phyloP scores from a whole-genome alignment of 2,797 vertebrate genomes.

The Hylomyscus alleni region DNA sequence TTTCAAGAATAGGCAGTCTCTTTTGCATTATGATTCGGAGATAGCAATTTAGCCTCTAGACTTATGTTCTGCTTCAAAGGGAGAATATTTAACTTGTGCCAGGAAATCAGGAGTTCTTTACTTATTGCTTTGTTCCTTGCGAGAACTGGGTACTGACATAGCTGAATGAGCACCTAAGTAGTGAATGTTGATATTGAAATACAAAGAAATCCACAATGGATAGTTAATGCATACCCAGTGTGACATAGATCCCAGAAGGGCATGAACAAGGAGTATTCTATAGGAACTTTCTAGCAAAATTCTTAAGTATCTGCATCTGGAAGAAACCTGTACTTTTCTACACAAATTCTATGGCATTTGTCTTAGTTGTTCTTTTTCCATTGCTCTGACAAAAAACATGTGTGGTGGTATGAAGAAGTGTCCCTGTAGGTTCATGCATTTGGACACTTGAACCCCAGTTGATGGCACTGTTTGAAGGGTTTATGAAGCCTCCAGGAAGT shows the following conservation, averaged over 20 bases:
- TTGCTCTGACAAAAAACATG: background rate
- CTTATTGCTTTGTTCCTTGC: background rate
- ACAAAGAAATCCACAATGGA: background rate
- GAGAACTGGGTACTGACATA: background rate
- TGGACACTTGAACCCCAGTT: background rate
- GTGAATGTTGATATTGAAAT: background rate
- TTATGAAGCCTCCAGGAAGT: background rate
- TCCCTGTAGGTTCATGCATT: background rate
- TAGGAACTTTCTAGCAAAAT: background rate
- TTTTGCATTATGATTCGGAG: background rate
- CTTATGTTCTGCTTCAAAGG: slow-evolving; percentile 15
- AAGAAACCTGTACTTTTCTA: background rate
- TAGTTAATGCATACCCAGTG: background rate
- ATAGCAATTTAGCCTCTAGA: slow-evolving; percentile 17
- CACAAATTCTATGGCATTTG: background rate
- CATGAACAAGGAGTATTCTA: background rate
- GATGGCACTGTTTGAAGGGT: background rate
- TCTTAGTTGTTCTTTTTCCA: background rate
- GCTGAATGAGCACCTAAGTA: background rate
- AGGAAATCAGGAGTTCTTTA: background rate
- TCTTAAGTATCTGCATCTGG: background rate
- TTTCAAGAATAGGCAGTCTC: slow-evolving; percentile 18
- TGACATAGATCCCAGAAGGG: background rate
- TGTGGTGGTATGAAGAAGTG: background rate
- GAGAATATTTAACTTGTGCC: slow-evolving; percentile 14